A percentile compares a stretch with the other conserved stretches of the same genome.
These are phyloP conservation scores for Saturnia japonica DNA, from an alignment of 2,888 invertebrate genomes.

Conservation along the genomic window DNA sequence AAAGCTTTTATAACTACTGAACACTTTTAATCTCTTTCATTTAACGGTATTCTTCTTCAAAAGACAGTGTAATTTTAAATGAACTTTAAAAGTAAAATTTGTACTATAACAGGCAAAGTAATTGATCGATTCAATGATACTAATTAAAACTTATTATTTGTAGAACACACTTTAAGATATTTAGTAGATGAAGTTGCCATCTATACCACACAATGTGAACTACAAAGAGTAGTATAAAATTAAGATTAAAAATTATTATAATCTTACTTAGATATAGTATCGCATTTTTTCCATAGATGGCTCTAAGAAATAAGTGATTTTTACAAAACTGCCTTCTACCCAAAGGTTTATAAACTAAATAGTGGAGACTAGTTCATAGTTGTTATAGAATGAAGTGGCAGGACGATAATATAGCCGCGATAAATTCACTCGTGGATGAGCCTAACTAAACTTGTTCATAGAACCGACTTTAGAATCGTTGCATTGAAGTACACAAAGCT, in stretches of 20 bases:
- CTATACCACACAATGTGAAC: not conserved
- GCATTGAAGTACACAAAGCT: no score
- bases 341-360: not conserved
- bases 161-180: not conserved
- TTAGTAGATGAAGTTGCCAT: not conserved
- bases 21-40: no score
- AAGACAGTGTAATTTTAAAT: constrained; percentile 15
- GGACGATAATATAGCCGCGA: no score
- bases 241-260: no score
- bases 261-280: no score
- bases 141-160: not conserved
- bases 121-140: not conserved
- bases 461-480: no score
- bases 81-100: not conserved
- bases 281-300: not conserved
- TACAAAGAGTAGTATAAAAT: not conserved
- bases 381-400: not conserved
- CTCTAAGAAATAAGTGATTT: not conserved
- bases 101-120: not conserved
- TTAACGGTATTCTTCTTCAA: no score
- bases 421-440: no score
- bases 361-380: not conserved
- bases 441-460: no score
- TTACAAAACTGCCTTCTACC: not conserved
- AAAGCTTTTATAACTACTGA: no score